Conservation (phyloP, 1,140 invertebrate species). For the Neodiprion virginianus region DNA sequence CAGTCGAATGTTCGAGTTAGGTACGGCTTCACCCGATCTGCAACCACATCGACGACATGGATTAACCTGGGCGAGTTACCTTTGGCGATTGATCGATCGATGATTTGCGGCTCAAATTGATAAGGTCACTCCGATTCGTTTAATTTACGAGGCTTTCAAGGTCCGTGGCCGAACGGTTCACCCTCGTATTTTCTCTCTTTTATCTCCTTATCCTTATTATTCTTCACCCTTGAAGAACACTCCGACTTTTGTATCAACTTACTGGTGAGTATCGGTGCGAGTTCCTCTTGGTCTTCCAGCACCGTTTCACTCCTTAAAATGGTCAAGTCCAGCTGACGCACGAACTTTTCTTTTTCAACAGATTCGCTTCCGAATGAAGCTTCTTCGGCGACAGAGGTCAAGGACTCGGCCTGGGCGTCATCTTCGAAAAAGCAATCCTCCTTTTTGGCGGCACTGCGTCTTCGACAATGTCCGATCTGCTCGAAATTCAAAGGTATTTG, state of each 20-base stretch:
- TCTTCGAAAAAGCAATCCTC: no score
- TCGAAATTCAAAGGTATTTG: no score
- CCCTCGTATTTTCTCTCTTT: no score
- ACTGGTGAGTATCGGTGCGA: not conserved
- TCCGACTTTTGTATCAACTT: not conserved
- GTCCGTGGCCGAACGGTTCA: no score
- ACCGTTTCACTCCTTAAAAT: not conserved
- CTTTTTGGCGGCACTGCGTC: no score
- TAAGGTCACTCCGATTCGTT: no score
- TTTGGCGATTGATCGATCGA: not conserved
- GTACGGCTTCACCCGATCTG: conserved; percentile 35
- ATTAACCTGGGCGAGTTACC: not conserved
- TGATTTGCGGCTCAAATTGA: not conserved
- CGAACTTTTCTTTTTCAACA: not conserved
- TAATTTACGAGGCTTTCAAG: no score
- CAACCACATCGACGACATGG: not conserved
- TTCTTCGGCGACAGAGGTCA: not conserved
- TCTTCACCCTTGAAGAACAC: no score
- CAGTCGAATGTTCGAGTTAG: conserved; percentile 31
- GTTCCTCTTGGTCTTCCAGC: not conserved
- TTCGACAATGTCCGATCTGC: no score
- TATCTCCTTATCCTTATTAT: no score
- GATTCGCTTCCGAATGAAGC: not conserved
- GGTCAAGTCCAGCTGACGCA: not conserved
- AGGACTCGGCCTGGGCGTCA: not conserved